Base-by-base conservation (phyloP, 2,888 invertebrate genomes). In the Dastarcus helophoroides region DNA sequence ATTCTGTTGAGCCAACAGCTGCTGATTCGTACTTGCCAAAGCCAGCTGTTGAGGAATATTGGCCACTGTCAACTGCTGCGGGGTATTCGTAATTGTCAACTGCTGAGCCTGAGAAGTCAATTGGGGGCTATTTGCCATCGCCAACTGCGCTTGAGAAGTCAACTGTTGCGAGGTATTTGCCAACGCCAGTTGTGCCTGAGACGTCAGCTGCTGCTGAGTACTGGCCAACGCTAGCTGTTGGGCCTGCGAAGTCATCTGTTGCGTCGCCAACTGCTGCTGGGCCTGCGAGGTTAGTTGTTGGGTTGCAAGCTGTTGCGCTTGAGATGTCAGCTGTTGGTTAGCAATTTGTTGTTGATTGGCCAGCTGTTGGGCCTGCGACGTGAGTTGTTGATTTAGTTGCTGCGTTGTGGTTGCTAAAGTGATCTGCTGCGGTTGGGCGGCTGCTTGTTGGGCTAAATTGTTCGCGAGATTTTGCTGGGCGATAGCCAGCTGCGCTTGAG, bases 391-490 rank as follows among this genome's bases (percentile, higher is more conserved):
- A 14, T 43, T 43, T 16, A 44, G 27, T 25, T 48, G 51, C 29
- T 48, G 48, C 7, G 46, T 41, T 14, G 47, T 43, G 22, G 34
- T 48, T 1, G 46, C 47, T 7, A 53, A 37, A 45, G 31, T 50
- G 47, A 7, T 49, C 48, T 37, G 35, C 21, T 51, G 51, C 24
- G 51, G 53, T 9, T 48, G 46, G 4, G 44, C 50, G 23, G 50
- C 46, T 12, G 54, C 53, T 19, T 51, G 52, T 13, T 47, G 46
- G 3, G 58, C 58, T 29, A 58, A 36, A 38, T 58, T 58, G 24
- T 54, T 58, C 7, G 59, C 59, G 15, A 60, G 40, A 41, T 55
- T 60, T 33, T 58, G 60, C 35, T 58, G 59, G 3, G 61, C 60
- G 30, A 61, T 59, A 7, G 60, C 59, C 17, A 61, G 41, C 32